Conservation (phyloP, 1,140 invertebrate genomes). For the Drosophila virilis region DNA sequence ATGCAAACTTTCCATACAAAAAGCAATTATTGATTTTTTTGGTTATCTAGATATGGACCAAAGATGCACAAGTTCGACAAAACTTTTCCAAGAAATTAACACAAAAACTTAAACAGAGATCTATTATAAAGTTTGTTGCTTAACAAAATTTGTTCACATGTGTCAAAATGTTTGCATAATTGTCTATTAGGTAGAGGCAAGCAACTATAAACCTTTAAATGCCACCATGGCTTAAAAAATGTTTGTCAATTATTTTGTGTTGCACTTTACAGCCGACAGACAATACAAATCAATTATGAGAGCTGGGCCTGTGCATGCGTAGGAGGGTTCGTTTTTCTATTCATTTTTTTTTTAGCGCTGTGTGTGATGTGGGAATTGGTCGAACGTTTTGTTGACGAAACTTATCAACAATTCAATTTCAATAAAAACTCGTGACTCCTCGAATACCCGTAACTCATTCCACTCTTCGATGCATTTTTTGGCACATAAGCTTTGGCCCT, state of each 20-base stretch:
- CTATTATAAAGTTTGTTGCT: not conserved
- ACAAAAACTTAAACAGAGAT: not conserved
- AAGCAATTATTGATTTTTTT: too few relatives aligned
- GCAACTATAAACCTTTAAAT: too few relatives aligned
- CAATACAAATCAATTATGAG: conserved; percentile 67
- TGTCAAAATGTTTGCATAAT: too few relatives aligned
- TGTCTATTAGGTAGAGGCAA: too few relatives aligned
- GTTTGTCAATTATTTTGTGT: conserved; percentile 12
- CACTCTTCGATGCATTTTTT: conserved; percentile 74
- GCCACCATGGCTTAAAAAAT: conserved; percentile 14
- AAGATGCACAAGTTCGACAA: not conserved
- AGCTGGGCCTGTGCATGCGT: conserved; percentile 11
- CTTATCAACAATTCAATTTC: conserved; percentile 83
- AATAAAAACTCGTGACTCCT: conserved; percentile 71
- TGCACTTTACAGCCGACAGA: conserved; percentile 20
- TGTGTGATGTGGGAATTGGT: conserved; percentile 13
- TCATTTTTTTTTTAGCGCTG: conserved; percentile 6
- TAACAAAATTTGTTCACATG: too few relatives aligned
- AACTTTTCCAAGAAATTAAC: not conserved
- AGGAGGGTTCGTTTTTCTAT: conserved; percentile 1
- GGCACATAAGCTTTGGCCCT: conserved; percentile 52
- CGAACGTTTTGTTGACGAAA: conserved; percentile 76
- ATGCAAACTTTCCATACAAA: too few relatives aligned
- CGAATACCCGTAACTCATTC: conserved; percentile 49
- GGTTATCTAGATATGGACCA: too few relatives aligned